Evolutionary conservation across 2,797 vertebrate genomes (phyloP), one percentile per base, ranked within the genome.

Genomic region (Malurus leucopterus): DNA sequence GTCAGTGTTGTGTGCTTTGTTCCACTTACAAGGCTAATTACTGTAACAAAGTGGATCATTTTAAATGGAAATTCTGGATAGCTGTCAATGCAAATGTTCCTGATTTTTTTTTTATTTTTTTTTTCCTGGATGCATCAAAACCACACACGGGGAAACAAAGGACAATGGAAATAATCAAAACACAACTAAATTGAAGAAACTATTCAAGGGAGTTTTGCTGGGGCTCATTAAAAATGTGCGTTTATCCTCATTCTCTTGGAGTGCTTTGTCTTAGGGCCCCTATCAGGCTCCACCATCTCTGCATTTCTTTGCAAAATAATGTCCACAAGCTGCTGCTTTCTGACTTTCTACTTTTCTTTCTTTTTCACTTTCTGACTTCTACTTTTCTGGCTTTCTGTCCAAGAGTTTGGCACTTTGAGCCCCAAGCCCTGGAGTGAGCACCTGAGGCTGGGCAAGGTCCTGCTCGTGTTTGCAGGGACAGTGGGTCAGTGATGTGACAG

Each of bases 11-110:
- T 93, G 93, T 89, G 92, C 95, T 96, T 95, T 95, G 94, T 95
- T 96, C 93, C 88, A 94, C 90, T 95, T 95, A 92, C 85, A 92
- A 88, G 91, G 80, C 93, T 95, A 95, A 95, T 95, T 93, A 91
- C 88, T 95, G 90, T 95, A 96, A 96, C 93, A 94, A 93, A 95
- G 90, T 93, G 81, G 90, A 94, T 96, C 75, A 93, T 95, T 95
- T 95, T 30, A 94, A 95, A 96, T 95, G 91, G 88, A 89, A 93
- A 89, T 95, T 95, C 92, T 93, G 86, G 86, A 88, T 90, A 81
- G 75, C 81, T 91, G 85, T 92, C 86, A 82, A 86, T 79, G 89
- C 85, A 91, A 92, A 89, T 44, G 36, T 58, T 90, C 40, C 1
- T 90, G 87, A 73, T 91, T 82, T 89, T 46, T 46, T 36, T 36